Evolutionary conservation across 2,797 vertebrate genomes (phyloP), one percentile per base, ranked within the genome.

Genomic region (Champsocephalus esox): DNA sequence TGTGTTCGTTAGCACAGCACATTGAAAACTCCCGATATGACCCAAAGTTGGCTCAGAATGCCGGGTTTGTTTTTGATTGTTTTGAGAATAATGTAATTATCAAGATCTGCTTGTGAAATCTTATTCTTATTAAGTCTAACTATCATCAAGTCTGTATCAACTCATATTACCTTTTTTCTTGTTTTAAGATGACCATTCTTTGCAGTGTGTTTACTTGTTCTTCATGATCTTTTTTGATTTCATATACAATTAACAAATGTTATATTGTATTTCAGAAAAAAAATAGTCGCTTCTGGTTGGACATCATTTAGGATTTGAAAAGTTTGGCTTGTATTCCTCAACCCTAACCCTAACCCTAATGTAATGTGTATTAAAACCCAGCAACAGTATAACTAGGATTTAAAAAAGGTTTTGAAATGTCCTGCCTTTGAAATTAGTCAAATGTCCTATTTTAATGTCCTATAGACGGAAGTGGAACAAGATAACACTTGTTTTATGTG

Each of bases 401-500:
- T 10, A 7, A 62, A 49, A 10, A 1, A 46, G 45, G 44, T 34
- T 28, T 5, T 34, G 19, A n/a, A 70, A 60, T 54, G 54, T 10
- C 10, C 2, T 44, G 44, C 9, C 14, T 32, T 59, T 55, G 59
- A 58, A n/a, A 9, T 21, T 4, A 73, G 45, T 44, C 58, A 66
- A 48, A 60, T 24, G 1, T 9, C 45, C 66, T 49, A 34, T 55
- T 67, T 72, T 81, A 14, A 57, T 63, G 34, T 69, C 49, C 9
- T 56, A 32, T 17, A 72, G 28, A 32, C 45, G 12, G 66, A 60
- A 73, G 63, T 8, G 50, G 34, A 5, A 77, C 79, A 80, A 84
- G 82, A 86, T 51, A 74, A 71, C 62, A 70, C 69, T 73, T 78
- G 81, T 77, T 84, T 38, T 19, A 68, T 70, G 19, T 49, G 12